Base-by-base conservation (phyloP, 2,113 vertebrate genomes). In the Poecile atricapillus region DNA sequence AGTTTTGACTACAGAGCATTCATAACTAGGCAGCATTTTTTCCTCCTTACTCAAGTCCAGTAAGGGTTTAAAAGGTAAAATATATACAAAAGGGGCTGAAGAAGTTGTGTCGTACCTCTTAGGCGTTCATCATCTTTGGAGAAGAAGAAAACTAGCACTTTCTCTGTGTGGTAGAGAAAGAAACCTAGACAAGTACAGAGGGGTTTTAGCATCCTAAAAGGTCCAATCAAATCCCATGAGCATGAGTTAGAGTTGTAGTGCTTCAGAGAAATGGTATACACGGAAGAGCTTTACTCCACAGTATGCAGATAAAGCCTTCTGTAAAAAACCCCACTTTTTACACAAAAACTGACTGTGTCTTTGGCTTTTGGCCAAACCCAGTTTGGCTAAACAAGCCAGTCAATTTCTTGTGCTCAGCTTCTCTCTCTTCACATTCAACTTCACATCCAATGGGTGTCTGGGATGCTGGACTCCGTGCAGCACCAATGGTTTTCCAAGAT, bases 61-160 rank as follows among this genome's bases (percentile, higher is more conserved):
- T 10, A 58, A 10, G 16, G 15, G 9, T 74, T 46, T 22, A 24
- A 60, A 71, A 35, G 7, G 13, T 3, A 28, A 56, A 55, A 14
- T n/a, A 14, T 16, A 39, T 39, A 15, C 21, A 47, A 28, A 25
- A 7, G 4, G 1, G 1, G 4, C 2, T 15, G 30, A 21, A 2
- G 5, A 44, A 71, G 5, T 62, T 46, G 7, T 46, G 8, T 53
- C 25, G 4, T 73, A 83, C 81, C 79, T 82, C 53, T 69, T 31
- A 53, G 47, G 59, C 39, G 33, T 33, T 53, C 81, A 33, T 73
- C 81, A 7, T 55, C 81, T 39, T 22, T 27, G 33, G 27, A 39
- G 59, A 64, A 39, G 59, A 64, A 55, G 81, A 73, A 73, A 59
- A 84, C 81, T 46, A 4, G 49, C 22, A 20, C 7, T 46, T 55